Conservation (phyloP, 1,140 invertebrate species). For the Parasteatoda tepidariorum region DNA sequence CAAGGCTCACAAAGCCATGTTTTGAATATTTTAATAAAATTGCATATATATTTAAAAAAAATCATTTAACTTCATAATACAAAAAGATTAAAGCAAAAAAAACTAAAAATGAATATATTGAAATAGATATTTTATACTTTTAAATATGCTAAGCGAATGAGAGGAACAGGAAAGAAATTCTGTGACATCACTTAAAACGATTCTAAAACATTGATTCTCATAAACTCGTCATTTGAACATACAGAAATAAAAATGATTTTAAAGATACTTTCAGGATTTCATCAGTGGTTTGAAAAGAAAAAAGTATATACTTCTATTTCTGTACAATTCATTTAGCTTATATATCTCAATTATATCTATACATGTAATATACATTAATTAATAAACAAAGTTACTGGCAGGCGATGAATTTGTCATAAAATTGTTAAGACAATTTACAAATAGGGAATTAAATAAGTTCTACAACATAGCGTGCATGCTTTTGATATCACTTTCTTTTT, state of each 20-base stretch:
- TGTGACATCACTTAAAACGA: constrained; percentile 28
- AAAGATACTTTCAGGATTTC: constrained; percentile 13
- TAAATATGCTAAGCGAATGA: constrained; percentile 6
- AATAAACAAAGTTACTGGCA: constrained; percentile 22
- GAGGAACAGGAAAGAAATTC: constrained; percentile 39
- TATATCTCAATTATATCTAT: constrained; percentile 46
- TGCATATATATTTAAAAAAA: no score
- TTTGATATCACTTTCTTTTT: constrained; percentile 17
- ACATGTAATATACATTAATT: constrained; percentile 51
- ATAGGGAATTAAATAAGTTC: constrained; percentile 26
- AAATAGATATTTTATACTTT: constrained; percentile 5
- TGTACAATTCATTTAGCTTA: constrained; percentile 41
- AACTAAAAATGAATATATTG: neutral
- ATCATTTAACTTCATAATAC: no score
- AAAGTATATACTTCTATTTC: constrained; percentile 16
- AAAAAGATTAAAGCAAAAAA: neutral
- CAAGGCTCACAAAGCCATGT: no score
- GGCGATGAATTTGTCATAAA: constrained; percentile 22
- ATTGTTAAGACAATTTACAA: constrained; percentile 18
- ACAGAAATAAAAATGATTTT: constrained; percentile 16
- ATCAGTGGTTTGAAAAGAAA: neutral
- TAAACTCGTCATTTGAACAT: constrained; percentile 20
- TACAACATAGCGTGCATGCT: constrained; percentile 40
- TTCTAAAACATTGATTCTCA: neutral
- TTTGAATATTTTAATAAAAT: no score